phyloP scores from a whole-genome alignment of 2,113 vertebrate species.

The Grammomys surdaster region DNA sequence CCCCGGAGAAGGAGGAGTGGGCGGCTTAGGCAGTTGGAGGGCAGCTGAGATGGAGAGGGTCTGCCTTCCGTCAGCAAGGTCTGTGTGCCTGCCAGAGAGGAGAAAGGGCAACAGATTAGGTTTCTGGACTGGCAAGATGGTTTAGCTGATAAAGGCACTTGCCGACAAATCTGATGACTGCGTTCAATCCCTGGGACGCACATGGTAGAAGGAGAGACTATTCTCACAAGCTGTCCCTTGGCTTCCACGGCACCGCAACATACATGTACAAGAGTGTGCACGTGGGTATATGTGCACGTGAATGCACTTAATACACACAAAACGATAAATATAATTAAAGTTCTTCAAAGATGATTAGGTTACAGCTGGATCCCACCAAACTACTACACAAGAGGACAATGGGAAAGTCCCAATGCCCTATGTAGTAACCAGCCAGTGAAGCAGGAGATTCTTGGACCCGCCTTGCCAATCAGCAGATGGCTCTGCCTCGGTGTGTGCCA shows the following conservation, averaged over 20 bases:
- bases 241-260: not conserved
- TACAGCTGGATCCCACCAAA: not conserved
- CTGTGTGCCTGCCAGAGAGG: constrained; percentile 82
- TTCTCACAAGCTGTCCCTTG: not conserved
- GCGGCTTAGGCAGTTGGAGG: not conserved
- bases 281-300: not conserved
- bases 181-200: not conserved
- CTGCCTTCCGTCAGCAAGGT: constrained; percentile 82
- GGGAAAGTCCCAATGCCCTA: not conserved
- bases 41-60: constrained; percentile 57
- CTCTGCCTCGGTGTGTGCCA: not conserved
- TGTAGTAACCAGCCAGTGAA: not conserved
- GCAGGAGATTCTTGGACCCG: not conserved
- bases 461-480: not conserved
- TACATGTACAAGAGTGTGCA: not conserved
- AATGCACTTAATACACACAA: not conserved
- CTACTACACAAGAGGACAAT: not conserved
- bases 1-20: not conserved
- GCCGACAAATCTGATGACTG: not conserved
- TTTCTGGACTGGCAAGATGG: not conserved
- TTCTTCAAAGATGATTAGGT: not conserved
- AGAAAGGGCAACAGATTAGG: constrained; percentile 70
- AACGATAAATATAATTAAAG: not conserved
- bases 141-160: not conserved
- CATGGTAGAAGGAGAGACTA: not conserved